Conservation (phyloP, 2,888 invertebrate genomes). For the Graphium colonna region DNA sequence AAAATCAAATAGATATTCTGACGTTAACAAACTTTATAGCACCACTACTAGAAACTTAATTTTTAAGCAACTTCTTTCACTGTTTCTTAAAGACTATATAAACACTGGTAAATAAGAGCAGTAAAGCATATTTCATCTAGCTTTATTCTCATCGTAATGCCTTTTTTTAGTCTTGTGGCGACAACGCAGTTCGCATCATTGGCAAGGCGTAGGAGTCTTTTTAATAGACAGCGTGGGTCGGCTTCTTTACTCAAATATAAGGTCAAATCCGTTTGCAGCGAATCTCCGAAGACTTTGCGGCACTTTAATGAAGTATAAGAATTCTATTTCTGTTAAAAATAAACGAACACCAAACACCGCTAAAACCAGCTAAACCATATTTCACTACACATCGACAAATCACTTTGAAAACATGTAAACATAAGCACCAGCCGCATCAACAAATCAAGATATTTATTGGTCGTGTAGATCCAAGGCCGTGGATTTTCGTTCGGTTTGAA, state of each 20-base stretch:
- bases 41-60: slow-evolving; percentile 27
- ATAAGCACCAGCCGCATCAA: slow-evolving; percentile 63
- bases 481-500: slow-evolving; percentile 43
- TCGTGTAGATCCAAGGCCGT: slow-evolving; percentile 50
- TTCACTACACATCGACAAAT: slow-evolving; percentile 38
- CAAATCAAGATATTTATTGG: slow-evolving; percentile 45
- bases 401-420: slow-evolving; percentile 57
- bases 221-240: slow-evolving; percentile 70
- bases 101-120: slow-evolving; percentile 31
- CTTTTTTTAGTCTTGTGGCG: slow-evolving; percentile 35
- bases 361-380: slow-evolving; percentile 37
- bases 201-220: slow-evolving; percentile 66
- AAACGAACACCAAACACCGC: slow-evolving; percentile 44
- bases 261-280: slow-evolving; percentile 55
- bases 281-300: slow-evolving; percentile 44
- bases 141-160: slow-evolving; percentile 48
- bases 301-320: slow-evolving; percentile 36
- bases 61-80: slow-evolving; percentile 15
- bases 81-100: slow-evolving; percentile 26
- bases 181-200: slow-evolving; percentile 47
- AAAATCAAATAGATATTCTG: slow-evolving; percentile 38
- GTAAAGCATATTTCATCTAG: slow-evolving; percentile 41
- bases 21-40: slow-evolving; percentile 26
- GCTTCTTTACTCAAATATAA: slow-evolving; percentile 58
- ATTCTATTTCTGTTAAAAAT: slow-evolving; percentile 46